Base-by-base conservation (phyloP, 2,888 invertebrate species). In the Apeira syringaria region DNA sequence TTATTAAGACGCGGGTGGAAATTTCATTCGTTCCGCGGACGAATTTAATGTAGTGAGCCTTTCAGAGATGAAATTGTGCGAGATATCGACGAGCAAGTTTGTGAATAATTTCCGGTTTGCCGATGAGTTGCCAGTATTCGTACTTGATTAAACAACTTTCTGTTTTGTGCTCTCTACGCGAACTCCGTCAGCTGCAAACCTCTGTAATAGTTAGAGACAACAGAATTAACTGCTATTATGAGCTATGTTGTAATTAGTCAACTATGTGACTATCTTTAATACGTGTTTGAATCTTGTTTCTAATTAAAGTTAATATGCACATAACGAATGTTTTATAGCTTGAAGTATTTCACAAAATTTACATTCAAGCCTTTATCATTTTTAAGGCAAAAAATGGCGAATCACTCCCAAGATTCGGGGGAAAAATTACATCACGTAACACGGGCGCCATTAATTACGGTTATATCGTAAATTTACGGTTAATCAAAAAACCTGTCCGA, bases 401-500 rank as follows among this genome's bases (percentile, higher is more conserved):
- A 69, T 73, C 72, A 73, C 63, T 64, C 61, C 49, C 51, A 59
- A 55, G 59, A 58, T 57, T 53, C 46, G 24, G 41, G 52, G 58
- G 44, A 44, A 58, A 56, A 60, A 59, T 59, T 58, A 61, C 61
- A 59, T 54, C 55, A 64, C 64, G 61, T 58, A 68, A 64, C 73
- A 72, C 67, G 61, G 59, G 65, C 62, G 56, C 68, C 74, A 76
- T 80, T 82, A 81, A 83, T 80, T 80, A 81, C 71, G 64, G 63
- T 59, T 71, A 70, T 74, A 72, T 66, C 67, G 67, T 64, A 76
- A 80, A 77, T 80, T 80, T 71, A 46, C 66, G 69, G 74, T 76
- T 78, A 77, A 77, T 80, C 76, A 81, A 80, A 81, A 81, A 75
- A 56, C 70, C 76, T 71, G 76, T 70, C 68, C 59, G 72, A 70